These are phyloP conservation scores for Sinopyrophorus schimmeli DNA, from an alignment of 2,888 invertebrate species.

Conservation along the genomic window DNA sequence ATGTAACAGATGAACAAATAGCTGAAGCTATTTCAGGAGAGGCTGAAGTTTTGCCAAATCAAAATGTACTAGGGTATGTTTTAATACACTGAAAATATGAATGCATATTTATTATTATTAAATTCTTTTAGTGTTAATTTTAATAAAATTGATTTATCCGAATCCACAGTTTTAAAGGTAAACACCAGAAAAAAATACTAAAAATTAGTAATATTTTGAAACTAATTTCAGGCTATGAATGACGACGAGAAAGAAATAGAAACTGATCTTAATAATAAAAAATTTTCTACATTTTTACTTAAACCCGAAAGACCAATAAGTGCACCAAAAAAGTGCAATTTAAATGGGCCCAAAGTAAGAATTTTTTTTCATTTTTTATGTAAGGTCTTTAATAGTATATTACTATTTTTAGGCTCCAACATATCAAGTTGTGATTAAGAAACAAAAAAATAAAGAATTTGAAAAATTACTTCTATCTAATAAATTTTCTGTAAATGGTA, in stretches of 20 bases:
- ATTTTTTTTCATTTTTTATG: background rate
- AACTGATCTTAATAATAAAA: slow-evolving; percentile 61
- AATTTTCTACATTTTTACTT: slow-evolving; percentile 76
- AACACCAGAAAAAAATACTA: slow-evolving; percentile 10
- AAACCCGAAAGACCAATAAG: slow-evolving; percentile 73
- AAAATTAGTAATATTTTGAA: slow-evolving; percentile 1
- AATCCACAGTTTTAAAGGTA: slow-evolving; percentile 23
- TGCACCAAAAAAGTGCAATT: slow-evolving; percentile 43
- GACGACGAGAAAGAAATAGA: slow-evolving; percentile 55
- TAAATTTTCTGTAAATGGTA: background rate
- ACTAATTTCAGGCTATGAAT: slow-evolving; percentile 54
- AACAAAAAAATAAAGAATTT: slow-evolving; percentile 45
- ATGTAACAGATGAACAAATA: slow-evolving; percentile 62
- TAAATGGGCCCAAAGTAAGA: slow-evolving; percentile 43
- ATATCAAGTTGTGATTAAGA: slow-evolving; percentile 51
- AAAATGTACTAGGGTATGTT: slow-evolving; percentile 69
- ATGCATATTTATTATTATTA: background rate
- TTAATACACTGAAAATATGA: background rate
- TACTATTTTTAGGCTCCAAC: slow-evolving; percentile 43
- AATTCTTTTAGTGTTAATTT: slow-evolving; percentile 20
- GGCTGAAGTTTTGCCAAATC: slow-evolving; percentile 66
- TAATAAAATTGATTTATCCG: slow-evolving; percentile 24
- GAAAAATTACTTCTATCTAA: slow-evolving; percentile 22
- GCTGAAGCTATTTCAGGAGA: slow-evolving; percentile 70
- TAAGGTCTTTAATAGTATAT: background rate